Evolutionary conservation across 2,888 invertebrate species (phyloP), one percentile per base, ranked within the genome.

Genomic region (Mythimna loreyi): DNA sequence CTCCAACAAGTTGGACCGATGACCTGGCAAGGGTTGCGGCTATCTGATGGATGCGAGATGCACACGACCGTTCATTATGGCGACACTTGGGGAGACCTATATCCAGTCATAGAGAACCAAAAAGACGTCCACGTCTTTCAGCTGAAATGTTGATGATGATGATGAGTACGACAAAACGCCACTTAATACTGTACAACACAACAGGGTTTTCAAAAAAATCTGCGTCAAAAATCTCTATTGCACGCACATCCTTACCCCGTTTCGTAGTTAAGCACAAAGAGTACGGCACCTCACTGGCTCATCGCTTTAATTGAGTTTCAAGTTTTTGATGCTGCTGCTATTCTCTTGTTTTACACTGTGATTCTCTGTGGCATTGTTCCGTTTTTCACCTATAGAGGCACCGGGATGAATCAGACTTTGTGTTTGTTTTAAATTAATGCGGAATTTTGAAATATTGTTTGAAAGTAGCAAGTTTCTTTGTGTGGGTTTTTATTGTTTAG

Each of bases 261-360:
- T 72, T 55, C 66, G 64, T 70, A 57, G 67, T 65, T 68, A 65
- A 62, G 72, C 70, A 84, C 82, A 81, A 82, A 80, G 81, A 80
- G 80, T 70, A 81, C 72, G 80, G 75, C 84, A 84, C 87, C 85
- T 81, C 83, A 64, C 82, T 78, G 75, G 82, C 81, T 83, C 81
- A 83, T 80, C 81, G 81, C 82, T 89, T 85, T 91, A 91, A 91
- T 91, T 90, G 90, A 90, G 88, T 92, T 91, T 82, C 80, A 87
- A 90, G 87, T 89, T 89, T 87, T 86, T 85, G 82, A 81, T 80
- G 75, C 63, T 67, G 56, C 50, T 75, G 75, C 59, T 68, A 66
- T 71, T 67, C 73, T 28, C 60, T 74, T 78, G 81, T 82, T 79
- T 72, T 68, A 71, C 66, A 72, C 45, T 70, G 74, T 74, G 80